Percentiles rank a stretch among this genome's conserved stretches.
These are phyloP conservation scores for Oligia latruncula DNA, from an alignment of 2,888 invertebrate genomes.

Conservation along the genomic window DNA sequence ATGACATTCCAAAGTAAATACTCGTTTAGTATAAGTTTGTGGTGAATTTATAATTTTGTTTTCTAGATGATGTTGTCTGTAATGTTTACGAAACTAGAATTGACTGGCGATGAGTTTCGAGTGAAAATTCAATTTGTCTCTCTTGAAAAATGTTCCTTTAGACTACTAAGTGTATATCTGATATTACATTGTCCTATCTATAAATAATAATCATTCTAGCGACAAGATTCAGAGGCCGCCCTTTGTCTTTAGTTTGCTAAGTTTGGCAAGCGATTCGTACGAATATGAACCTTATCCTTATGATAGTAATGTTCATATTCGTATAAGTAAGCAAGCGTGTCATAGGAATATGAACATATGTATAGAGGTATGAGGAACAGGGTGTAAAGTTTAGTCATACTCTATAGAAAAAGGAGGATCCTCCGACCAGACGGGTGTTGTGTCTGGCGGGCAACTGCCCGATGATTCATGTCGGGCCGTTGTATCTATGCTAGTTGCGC, in stretches of 20 bases:
- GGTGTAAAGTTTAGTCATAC: too few relatives aligned
- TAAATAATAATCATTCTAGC: background rate
- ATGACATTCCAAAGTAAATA: constrained; percentile 54
- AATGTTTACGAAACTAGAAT: constrained; percentile 20
- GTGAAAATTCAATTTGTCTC: background rate
- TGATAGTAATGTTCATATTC: background rate
- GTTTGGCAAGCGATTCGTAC: background rate
- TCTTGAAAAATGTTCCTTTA: constrained; percentile 14
- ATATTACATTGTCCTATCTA: background rate
- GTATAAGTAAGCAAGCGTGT: background rate
- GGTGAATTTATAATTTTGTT: constrained; percentile 2
- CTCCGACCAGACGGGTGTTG: too few relatives aligned
- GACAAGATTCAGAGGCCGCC: background rate
- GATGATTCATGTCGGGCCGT: too few relatives aligned
- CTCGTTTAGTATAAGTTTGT: constrained; percentile 48
- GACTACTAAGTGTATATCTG: background rate
- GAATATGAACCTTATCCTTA: background rate
- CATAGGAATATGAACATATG: background rate
- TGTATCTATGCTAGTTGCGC: too few relatives aligned
- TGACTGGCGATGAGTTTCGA: constrained; percentile 11
- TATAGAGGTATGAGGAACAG: too few relatives aligned
- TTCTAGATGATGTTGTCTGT: constrained; percentile 1
- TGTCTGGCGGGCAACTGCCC: too few relatives aligned
- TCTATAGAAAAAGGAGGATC: too few relatives aligned
- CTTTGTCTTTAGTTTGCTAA: background rate